Evolutionary conservation across 2,797 vertebrate genomes (phyloP).

Genomic region (Cyprinella venusta): DNA sequence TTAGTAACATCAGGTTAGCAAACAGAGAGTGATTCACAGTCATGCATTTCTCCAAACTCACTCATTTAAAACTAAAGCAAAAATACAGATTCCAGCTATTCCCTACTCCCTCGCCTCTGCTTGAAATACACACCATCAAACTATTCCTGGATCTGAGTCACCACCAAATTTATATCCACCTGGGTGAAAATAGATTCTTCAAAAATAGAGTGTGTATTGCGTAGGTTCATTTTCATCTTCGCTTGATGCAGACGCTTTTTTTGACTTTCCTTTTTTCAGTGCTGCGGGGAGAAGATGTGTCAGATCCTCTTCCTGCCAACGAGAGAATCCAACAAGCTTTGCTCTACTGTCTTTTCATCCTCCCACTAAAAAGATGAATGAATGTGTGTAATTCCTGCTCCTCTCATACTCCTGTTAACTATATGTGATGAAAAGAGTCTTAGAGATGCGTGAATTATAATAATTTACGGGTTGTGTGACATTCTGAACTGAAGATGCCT

Average conservation of each 20-base stretch:
- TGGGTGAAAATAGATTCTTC: constrained; percentile 60
- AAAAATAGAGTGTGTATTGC: constrained; percentile 62
- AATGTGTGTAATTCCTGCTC: constrained; percentile 22
- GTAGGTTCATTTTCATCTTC: constrained; percentile 57
- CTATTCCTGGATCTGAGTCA: constrained; percentile 55
- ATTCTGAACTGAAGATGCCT: background rate
- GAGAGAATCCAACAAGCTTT: constrained; percentile 51
- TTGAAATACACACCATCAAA: constrained; percentile 41
- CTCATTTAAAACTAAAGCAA: constrained; percentile 41
- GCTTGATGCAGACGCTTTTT: constrained; percentile 57
- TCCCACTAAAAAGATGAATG: constrained; percentile 54
- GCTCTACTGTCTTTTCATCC: constrained; percentile 43
- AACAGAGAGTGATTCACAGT: constrained; percentile 40
- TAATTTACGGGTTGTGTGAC: background rate
- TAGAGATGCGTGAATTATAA: constrained; percentile 7
- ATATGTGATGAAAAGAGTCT: background rate
- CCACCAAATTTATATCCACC: constrained; percentile 61
- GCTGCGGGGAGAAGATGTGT: constrained; percentile 53
- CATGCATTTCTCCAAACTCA: constrained; percentile 36
- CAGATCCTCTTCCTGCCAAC: constrained; percentile 60
- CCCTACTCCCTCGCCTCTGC: constrained; percentile 41
- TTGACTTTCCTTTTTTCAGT: constrained; percentile 31
- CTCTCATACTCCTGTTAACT: constrained; percentile 1
- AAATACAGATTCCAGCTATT: constrained; percentile 42
- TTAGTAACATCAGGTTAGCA: constrained; percentile 55